Conservation (phyloP, 2,113 vertebrate genomes). For the Cebus imitator region DNA sequence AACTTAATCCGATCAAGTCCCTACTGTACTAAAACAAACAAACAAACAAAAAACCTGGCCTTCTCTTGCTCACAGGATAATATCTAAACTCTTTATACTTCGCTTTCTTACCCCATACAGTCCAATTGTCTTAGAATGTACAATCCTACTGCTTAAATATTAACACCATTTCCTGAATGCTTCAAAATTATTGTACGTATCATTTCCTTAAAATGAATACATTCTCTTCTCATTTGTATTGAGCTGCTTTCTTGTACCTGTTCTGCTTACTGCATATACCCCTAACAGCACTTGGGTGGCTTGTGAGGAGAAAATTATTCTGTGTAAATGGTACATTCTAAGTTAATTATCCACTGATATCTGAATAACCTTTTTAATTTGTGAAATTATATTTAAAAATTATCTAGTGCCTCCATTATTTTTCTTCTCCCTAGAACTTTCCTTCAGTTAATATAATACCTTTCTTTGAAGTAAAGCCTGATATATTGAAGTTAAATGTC, state of each 20-base stretch:
- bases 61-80: neutral
- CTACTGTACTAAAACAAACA: neutral
- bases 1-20: neutral
- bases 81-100: neutral
- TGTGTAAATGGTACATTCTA: neutral
- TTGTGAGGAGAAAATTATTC: constrained; percentile 29
- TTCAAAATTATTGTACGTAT: neutral
- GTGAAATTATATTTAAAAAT: constrained; percentile 52
- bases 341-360: constrained; percentile 51
- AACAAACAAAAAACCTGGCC: neutral
- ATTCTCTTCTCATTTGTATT: neutral
- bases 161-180: neutral
- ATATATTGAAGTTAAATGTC: constrained; percentile 45
- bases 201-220: neutral
- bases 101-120: neutral
- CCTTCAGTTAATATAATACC: neutral
- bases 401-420: constrained; percentile 11
- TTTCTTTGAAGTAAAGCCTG: constrained; percentile 5
- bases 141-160: neutral
- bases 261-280: neutral
- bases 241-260: neutral
- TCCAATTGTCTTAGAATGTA: neutral
- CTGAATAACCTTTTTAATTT: constrained; percentile 48
- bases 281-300: constrained; percentile 25
- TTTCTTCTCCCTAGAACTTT: constrained; percentile 37